These are phyloP conservation scores for Protobothrops flavoviridis DNA, from an alignment of 2,113 vertebrate species.

Conservation along the genomic window DNA sequence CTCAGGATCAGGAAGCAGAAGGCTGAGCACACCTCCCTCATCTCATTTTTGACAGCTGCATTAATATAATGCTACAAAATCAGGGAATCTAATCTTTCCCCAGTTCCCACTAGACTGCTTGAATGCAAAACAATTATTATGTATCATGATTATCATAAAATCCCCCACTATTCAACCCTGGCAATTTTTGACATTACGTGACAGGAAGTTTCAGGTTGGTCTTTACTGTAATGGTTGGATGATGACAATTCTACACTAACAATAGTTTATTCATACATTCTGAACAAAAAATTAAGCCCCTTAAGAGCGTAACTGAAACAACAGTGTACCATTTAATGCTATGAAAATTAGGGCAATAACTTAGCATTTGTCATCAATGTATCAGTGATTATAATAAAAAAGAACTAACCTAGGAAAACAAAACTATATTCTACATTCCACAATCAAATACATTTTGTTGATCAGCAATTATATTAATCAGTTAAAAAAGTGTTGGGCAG, in stretches of 20 bases:
- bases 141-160: neutral
- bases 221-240: neutral
- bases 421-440: neutral
- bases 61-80: neutral
- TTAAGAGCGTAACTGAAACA: neutral
- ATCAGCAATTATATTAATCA: neutral
- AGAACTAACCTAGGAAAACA: neutral
- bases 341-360: neutral
- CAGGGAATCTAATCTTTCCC: neutral
- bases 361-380: neutral
- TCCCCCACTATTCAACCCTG: neutral
- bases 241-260: neutral
- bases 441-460: neutral
- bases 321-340: neutral
- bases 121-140: neutral
- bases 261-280: neutral
- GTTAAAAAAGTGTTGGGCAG: neutral
- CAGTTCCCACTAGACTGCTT: neutral
- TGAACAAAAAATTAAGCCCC: neutral
- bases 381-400: neutral
- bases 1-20: neutral
- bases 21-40: neutral
- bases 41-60: neutral
- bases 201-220: no score
- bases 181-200: neutral